Base-by-base conservation (phyloP, 2,797 vertebrate species). In the Schizothorax lantsangensis region DNA sequence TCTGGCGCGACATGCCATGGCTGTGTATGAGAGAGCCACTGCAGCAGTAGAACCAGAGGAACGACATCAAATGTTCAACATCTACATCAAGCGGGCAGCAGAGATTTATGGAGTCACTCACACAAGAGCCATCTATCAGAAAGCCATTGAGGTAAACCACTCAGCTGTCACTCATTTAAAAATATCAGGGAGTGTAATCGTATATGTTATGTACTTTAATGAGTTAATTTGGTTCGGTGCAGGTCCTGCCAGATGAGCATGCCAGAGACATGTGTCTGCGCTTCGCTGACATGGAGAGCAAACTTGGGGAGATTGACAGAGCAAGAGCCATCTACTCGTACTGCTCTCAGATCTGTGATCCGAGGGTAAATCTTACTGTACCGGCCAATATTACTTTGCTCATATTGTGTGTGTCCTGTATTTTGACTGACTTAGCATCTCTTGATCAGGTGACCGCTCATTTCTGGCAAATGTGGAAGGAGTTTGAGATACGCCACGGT, bases 391-490 rank as follows among this genome's bases (percentile, higher is more conserved):
- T 43, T 49, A 3, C 33, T 38, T 40, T 54, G 33, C 6, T 69
- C 9, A 23, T 57, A 1, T 43, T 74, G 47, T 72, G 5, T 36
- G 11, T 62, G 38, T 64, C 19, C 49, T 12, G 15, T 17, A 57
- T 26, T 33, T 54, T n/a, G 7, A 86, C 26, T 73, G 57, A 23
- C n/a, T 40, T 38, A 17, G 6, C 26, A 33, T 47, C 71, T 26
- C 38, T 4, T 45, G 2, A 89, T 85, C 87, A 99, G 98, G 96
- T 97, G 47, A 99, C 97, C 0, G 95, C 95, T 17, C 92, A 88
- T 0, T 98, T 99, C 95, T 99, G 98, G 98, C 97, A 98, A 91
- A 96, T 95, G 0, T 99, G 98, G 98, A 97, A 98, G 90, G 97
- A 98, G 91, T 99, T 99, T 85, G 98, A 99, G 95, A 96, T 99